Percentiles rank a stretch among this genome's conserved stretches.
These are phyloP conservation scores for Bubo bubo DNA, from an alignment of 2,113 vertebrate species.

Conservation along the genomic window DNA sequence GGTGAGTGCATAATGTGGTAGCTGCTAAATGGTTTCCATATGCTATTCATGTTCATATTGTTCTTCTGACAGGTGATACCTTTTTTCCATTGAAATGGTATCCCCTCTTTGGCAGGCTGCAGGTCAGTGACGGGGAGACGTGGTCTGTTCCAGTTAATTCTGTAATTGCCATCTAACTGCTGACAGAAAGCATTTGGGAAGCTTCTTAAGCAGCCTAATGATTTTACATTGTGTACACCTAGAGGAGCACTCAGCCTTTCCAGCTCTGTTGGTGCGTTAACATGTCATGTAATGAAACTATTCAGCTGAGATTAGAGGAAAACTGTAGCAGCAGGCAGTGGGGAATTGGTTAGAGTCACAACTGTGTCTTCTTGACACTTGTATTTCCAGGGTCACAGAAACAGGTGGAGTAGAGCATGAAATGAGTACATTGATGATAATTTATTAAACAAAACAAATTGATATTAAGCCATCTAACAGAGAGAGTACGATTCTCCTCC, in stretches of 20 bases:
- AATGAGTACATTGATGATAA: background rate
- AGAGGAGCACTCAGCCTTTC: slow-evolving; percentile 11
- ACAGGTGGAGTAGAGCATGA: background rate
- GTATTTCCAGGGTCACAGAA: background rate
- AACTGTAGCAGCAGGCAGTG: background rate
- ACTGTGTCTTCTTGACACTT: background rate
- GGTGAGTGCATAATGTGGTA: background rate
- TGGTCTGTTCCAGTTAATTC: slow-evolving; percentile 20
- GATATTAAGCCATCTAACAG: background rate
- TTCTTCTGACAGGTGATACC: background rate
- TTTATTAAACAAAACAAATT: slow-evolving; percentile 26
- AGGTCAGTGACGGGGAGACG: background rate
- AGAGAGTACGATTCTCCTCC: background rate
- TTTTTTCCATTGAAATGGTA: slow-evolving; percentile 28
- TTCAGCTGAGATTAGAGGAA: background rate
- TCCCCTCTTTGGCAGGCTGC: background rate
- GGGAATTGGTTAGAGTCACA: background rate
- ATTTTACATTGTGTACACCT: slow-evolving; percentile 14
- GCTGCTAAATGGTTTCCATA: slow-evolving; percentile 12
- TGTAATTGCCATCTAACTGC: slow-evolving; percentile 44
- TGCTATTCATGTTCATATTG: background rate
- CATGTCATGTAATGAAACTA: slow-evolving; percentile 1
- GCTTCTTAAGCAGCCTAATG: slow-evolving; percentile 13
- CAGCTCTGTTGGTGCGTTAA: background rate
- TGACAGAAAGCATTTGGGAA: slow-evolving; percentile 33